Base-by-base conservation (phyloP, 1,140 invertebrate species). In the Hormaphis cornu region DNA sequence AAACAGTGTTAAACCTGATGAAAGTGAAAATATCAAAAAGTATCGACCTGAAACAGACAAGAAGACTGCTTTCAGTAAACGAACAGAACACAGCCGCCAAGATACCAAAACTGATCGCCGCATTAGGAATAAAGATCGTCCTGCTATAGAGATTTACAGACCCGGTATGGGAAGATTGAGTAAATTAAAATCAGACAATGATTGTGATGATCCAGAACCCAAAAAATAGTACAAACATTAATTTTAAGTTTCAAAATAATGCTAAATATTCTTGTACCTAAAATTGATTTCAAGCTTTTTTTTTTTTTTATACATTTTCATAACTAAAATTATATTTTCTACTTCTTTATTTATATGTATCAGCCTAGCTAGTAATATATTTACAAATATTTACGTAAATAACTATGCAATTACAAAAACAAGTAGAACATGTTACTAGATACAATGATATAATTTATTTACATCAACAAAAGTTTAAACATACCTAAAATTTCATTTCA, bases 81-180 rank as follows among this genome's bases (percentile, higher is more conserved):
- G n/a, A 40, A 24, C 30, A 58, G 69, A 59, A 12, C 33, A 54
- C 26, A 20, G 56, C 5, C 54, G 70, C 14, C 40, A 71, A 70
- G 52, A 71, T 14, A 42, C 50, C 26, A 46, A 56, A 26, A 40
- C 6, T 44, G 54, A 59, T 35, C 30, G 37, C 26, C 22, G 48
- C 5, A 69, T 69, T 53, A 69, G 66, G 30, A 66, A 66, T 48
- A 72, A 88, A 84, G 86, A 88, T 76, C 84, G 87, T 52, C 87
- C 87, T 10, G 82, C 84, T 46, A 83, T 88, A 72, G 84, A 85
- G 70, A 87, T 88, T 71, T 88, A 88, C 76, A 81, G 86, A 66
- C 87, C 87, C 6, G 86, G 87, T 28, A 87, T 87, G 86, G 85
- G 86, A 3, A 85, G 82, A 75, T 85, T 87, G 73, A 86, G 85